Evolutionary conservation across 37 sponge, comb jelly and placozoan species (phyloP).

Genomic region (Cliona cf. orientalis): DNA sequence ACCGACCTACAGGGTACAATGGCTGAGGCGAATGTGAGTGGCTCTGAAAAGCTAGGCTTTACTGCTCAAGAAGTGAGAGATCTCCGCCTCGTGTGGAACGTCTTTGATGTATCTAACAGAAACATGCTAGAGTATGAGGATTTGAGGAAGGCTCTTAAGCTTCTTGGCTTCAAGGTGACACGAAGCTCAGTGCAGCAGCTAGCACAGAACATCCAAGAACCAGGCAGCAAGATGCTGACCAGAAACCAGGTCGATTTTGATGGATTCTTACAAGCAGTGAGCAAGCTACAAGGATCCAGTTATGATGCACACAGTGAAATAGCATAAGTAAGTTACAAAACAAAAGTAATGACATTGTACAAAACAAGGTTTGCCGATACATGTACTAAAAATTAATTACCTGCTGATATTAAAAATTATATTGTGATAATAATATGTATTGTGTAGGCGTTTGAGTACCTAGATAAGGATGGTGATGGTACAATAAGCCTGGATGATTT

Average conservation of each 20-base stretch:
- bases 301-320: constrained; percentile 79
- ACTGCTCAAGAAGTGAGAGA: constrained; percentile 76
- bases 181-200: constrained; percentile 13
- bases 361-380: neutral
- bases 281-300: constrained; percentile 51
- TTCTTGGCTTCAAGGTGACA: constrained; percentile 53
- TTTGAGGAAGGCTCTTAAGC: constrained; percentile 27
- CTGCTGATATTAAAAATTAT: neutral
- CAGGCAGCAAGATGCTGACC: constrained; percentile 1
- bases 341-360: neutral
- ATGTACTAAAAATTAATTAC: neutral
- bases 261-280: constrained; percentile 60
- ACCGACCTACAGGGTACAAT: too few relatives aligned
- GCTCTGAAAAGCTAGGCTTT: constrained; percentile 17
- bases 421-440: neutral
- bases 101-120: constrained; percentile 35
- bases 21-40: too few relatives aligned
- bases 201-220: neutral
- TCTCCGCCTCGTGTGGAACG: constrained; percentile 62
- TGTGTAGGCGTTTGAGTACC: constrained; percentile 9
- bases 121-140: constrained; percentile 18
- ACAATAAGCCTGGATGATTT: neutral
- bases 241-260: constrained; percentile 30
- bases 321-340: constrained; percentile 26
- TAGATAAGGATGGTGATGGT: constrained; percentile 28